Conservation (phyloP, 2,113 vertebrate genomes). For the Tetrax tetrax region DNA sequence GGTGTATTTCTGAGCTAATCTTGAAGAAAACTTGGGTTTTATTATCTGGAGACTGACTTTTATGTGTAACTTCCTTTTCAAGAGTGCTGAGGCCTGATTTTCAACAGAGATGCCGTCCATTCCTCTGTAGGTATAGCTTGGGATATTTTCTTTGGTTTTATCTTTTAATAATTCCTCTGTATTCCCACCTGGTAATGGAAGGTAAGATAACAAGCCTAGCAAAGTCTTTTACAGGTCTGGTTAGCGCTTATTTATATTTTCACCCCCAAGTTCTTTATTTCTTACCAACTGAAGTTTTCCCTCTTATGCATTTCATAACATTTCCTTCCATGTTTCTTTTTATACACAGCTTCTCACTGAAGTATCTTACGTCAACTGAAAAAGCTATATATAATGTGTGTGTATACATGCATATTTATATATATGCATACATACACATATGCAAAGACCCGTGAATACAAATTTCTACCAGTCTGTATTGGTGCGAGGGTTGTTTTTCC, state of each 20-base stretch:
- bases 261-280: background rate
- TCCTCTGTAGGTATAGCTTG: background rate
- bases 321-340: background rate
- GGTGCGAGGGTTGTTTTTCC: background rate
- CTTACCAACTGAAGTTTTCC: background rate
- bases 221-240: background rate
- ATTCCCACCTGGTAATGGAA: background rate
- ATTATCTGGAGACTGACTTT: background rate
- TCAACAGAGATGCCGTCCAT: background rate
- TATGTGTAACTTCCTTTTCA: background rate
- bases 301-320: background rate
- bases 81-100: background rate
- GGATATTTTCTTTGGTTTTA: background rate
- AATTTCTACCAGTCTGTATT: background rate
- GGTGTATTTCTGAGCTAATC: background rate
- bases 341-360: background rate
- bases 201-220: background rate
- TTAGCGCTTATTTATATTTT: background rate
- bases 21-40: background rate
- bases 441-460: background rate
- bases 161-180: background rate
- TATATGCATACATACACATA: background rate
- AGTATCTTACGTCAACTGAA: background rate
- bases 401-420: slow-evolving; percentile 41
- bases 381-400: slow-evolving; percentile 36